A percentile compares a stretch with the other conserved stretches of the same genome.
Conservation (phyloP, 2,797 vertebrate species). For the Pterois miles region DNA sequence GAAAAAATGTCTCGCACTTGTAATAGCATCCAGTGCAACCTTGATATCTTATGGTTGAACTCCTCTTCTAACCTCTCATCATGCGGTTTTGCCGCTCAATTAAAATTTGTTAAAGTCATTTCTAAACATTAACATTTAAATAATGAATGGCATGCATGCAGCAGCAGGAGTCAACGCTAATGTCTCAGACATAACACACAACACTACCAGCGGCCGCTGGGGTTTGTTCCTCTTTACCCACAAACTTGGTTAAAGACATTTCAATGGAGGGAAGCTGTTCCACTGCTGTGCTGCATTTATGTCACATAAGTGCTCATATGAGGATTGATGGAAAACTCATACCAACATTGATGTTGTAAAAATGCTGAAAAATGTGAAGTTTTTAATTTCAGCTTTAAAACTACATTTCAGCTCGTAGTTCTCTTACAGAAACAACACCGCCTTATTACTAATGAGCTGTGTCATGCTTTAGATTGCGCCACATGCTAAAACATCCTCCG, state of each 20-base stretch:
- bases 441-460: constrained; percentile 52
- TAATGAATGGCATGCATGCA: constrained; percentile 36
- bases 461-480: constrained; percentile 10
- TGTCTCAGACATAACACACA: constrained; percentile 25
- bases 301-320: not conserved
- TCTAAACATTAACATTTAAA: constrained; percentile 21
- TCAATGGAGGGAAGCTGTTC: not conserved
- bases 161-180: constrained; percentile 21
- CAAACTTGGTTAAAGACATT: constrained; percentile 16
- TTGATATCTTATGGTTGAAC: not conserved
- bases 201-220: not conserved
- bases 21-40: not conserved
- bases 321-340: not conserved
- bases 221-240: constrained; percentile 9
- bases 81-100: constrained; percentile 8
- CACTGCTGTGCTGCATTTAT: constrained; percentile 22
- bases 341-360: not conserved
- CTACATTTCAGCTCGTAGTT: not conserved
- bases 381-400: not conserved
- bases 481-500: constrained; percentile 36
- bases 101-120: constrained; percentile 12
- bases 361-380: too few relatives aligned
- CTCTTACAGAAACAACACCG: not conserved
- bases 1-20: not conserved
- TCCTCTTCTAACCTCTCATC: not conserved